Percentiles rank a stretch among this genome's conserved stretches.
phyloP scores from a whole-genome alignment of 1,140 invertebrate genomes.

The Musca vetustissima region DNA sequence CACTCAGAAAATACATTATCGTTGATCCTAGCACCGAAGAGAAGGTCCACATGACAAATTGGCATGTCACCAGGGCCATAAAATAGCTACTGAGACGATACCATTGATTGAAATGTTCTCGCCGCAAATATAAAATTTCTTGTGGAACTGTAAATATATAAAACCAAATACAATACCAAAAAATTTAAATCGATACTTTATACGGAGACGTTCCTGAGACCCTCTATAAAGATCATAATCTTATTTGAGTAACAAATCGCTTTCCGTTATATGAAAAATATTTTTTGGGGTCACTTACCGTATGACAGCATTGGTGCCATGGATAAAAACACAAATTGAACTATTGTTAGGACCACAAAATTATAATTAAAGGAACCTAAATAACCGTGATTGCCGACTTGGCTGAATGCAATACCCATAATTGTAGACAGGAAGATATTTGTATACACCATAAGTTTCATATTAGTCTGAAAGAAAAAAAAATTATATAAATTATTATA shows the following conservation, averaged over 20 bases:
- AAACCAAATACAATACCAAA: too few relatives aligned
- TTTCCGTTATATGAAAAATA: too few relatives aligned
- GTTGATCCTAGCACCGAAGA: constrained; percentile 75
- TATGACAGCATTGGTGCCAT: constrained; percentile 3
- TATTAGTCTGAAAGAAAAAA: constrained; percentile 59
- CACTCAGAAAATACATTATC: constrained; percentile 82
- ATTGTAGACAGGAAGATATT: constrained; percentile 69
- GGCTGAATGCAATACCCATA: constrained; percentile 68
- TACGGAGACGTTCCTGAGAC: too few relatives aligned
- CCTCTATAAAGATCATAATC: too few relatives aligned
- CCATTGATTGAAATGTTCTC: constrained; percentile 94
- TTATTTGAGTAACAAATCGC: too few relatives aligned
- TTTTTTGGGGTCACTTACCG: too few relatives aligned
- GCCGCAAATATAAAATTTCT: constrained; percentile 81
- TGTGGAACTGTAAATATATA: constrained; percentile 79
- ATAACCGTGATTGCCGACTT: constrained; percentile 75
- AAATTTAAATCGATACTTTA: too few relatives aligned
- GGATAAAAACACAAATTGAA: constrained; percentile 48
- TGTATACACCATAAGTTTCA: constrained; percentile 68
- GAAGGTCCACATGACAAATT: constrained; percentile 70
- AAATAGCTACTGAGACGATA: constrained; percentile 90
- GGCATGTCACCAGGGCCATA: constrained; percentile 76
- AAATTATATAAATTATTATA: not conserved
- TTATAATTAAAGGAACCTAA: constrained; percentile 81
- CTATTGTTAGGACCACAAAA: constrained; percentile 75